phyloP scores from a whole-genome alignment of 2,113 vertebrate species.

The Etia nguti region DNA sequence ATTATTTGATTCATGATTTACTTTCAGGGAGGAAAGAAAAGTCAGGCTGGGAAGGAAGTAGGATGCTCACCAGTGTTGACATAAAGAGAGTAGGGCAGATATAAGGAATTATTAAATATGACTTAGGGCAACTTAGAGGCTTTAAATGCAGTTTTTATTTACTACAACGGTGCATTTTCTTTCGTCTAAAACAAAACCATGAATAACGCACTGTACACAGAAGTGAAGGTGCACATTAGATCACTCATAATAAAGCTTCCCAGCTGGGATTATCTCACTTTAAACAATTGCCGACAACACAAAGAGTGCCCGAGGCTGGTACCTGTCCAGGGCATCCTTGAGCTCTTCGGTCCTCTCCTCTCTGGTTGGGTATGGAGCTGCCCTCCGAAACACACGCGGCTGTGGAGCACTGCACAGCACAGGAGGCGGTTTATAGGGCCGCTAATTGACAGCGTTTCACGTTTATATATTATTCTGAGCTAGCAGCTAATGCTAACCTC shows the following conservation, averaged over 20 bases:
- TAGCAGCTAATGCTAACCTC: conserved; percentile 20
- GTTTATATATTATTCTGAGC: not conserved
- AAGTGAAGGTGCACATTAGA: not conserved
- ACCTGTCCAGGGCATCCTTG: conserved; percentile 59
- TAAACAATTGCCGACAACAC: not conserved
- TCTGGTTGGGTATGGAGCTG: conserved; percentile 53
- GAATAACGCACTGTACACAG: not conserved
- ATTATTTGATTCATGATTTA: not conserved
- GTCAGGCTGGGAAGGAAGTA: accelerated
- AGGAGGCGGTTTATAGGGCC: not conserved
- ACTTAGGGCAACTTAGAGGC: not conserved
- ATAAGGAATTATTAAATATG: not conserved
- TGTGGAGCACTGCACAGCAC: conserved; percentile 29
- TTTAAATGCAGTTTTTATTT: not conserved
- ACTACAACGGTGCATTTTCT: not conserved
- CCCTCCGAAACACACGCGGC: conserved; percentile 50
- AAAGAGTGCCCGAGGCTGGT: not conserved
- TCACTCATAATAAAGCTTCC: not conserved
- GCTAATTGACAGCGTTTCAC: not conserved
- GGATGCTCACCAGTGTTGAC: not conserved
- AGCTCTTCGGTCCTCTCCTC: conserved; percentile 56
- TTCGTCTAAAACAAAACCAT: not conserved
- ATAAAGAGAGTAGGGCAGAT: not conserved
- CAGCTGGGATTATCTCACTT: not conserved
- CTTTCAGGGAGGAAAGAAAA: not conserved